A percentile compares a stretch with the other conserved stretches of the same genome.
Evolutionary conservation across 2,888 invertebrate species (phyloP).

Genomic region (Ochlodes sylvanus): DNA sequence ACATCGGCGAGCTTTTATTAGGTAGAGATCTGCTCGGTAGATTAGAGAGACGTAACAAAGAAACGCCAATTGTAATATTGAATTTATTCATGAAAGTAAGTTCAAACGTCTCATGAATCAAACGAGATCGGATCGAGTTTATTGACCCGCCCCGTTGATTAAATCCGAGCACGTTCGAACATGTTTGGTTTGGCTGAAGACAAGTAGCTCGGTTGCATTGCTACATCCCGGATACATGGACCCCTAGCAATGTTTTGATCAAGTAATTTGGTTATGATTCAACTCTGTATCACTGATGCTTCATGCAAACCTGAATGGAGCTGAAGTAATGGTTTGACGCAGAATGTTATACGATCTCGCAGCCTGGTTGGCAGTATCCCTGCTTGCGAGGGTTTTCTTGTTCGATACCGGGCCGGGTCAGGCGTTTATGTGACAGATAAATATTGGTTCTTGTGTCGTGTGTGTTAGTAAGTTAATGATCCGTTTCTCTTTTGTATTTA

Average conservation of each 20-base stretch:
- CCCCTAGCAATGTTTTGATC: constrained; percentile 36
- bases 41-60: not conserved
- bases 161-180: constrained; percentile 20
- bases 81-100: constrained; percentile 1
- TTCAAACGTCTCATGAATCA: constrained; percentile 7
- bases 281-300: too few relatives aligned
- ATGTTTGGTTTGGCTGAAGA: constrained; percentile 21
- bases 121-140: constrained; percentile 8
- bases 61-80: constrained; percentile 5
- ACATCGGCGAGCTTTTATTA: not conserved
- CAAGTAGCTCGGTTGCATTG: constrained; percentile 20
- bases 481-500: too few relatives aligned
- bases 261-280: constrained; percentile 11
- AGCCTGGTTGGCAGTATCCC: too few relatives aligned
- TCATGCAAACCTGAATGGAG: too few relatives aligned
- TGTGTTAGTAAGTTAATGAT: too few relatives aligned
- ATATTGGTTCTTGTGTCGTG: too few relatives aligned
- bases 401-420: too few relatives aligned
- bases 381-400: too few relatives aligned
- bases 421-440: too few relatives aligned
- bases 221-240: constrained; percentile 45
- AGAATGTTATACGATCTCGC: too few relatives aligned
- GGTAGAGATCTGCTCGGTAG: constrained; percentile 1
- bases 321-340: too few relatives aligned
- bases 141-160: constrained; percentile 8